These are phyloP conservation scores for Argynnis bischoffii DNA, from an alignment of 2,888 invertebrate species.

Conservation along the genomic window DNA sequence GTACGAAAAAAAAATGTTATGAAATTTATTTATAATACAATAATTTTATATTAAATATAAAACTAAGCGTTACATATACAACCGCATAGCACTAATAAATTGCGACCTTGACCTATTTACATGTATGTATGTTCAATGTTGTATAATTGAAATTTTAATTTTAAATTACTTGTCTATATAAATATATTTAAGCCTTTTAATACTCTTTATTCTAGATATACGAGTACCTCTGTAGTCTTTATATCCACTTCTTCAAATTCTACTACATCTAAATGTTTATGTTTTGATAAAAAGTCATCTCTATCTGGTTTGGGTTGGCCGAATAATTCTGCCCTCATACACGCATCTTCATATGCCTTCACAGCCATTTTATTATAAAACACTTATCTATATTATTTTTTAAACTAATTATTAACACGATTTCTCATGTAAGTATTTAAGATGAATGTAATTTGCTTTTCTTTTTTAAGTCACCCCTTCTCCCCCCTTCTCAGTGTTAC, in stretches of 20 bases:
- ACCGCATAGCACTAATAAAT: not conserved
- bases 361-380: conserved; percentile 74
- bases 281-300: conserved; percentile 84
- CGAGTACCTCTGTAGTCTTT: conserved; percentile 65
- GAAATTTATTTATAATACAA: no score
- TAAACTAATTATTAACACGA: not conserved
- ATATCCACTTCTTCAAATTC: conserved; percentile 80
- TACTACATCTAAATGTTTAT: conserved; percentile 78
- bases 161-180: no score
- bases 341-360: conserved; percentile 88
- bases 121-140: no score
- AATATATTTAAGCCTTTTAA: no score
- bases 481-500: conserved; percentile 31
- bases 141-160: no score
- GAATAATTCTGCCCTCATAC: conserved; percentile 89
- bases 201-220: no score
- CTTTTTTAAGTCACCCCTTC: conserved; percentile 28
- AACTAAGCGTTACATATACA: not conserved
- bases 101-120: conserved; percentile 1
- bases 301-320: conserved; percentile 86
- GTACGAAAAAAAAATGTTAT: no score
- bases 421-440: not conserved
- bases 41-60: no score
- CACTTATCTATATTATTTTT: conserved; percentile 24
- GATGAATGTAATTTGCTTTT: conserved; percentile 9